phyloP scores from a whole-genome alignment of 2,888 invertebrate species.

The Bhutanitis thaidina region DNA sequence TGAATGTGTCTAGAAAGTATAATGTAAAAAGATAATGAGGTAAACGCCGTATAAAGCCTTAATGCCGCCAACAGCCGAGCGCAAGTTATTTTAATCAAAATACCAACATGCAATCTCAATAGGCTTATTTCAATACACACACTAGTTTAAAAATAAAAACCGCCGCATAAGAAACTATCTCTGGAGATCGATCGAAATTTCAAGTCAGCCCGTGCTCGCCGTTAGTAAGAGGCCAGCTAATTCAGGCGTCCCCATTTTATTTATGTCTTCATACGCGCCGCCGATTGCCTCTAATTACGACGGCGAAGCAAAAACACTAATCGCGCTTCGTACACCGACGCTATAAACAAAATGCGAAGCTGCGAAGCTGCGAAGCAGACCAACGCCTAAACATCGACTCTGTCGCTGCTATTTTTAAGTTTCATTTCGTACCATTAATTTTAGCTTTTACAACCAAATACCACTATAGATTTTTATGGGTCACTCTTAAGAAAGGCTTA shows the following conservation, averaged over 20 bases:
- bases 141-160: constrained; percentile 28
- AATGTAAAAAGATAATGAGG: not conserved
- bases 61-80: not conserved
- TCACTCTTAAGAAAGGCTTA: not conserved
- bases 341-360: constrained; percentile 21
- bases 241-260: constrained; percentile 68
- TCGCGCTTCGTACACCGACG: constrained; percentile 58
- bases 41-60: constrained; percentile 8
- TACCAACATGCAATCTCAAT: constrained; percentile 11
- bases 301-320: constrained; percentile 73
- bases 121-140: constrained; percentile 8
- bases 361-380: constrained; percentile 1
- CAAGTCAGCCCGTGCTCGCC: constrained; percentile 43
- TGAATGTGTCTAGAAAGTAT: too few relatives aligned
- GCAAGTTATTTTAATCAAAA: constrained; percentile 17
- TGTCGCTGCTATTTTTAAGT: not conserved
- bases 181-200: constrained; percentile 62
- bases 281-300: constrained; percentile 77
- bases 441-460: not conserved
- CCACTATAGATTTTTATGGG: not conserved
- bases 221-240: constrained; percentile 52
- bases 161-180: constrained; percentile 36
- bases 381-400: constrained; percentile 10
- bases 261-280: constrained; percentile 79
- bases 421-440: not conserved